phyloP scores from a whole-genome alignment of 1,140 invertebrate species.

The Drosophila bipectinata region DNA sequence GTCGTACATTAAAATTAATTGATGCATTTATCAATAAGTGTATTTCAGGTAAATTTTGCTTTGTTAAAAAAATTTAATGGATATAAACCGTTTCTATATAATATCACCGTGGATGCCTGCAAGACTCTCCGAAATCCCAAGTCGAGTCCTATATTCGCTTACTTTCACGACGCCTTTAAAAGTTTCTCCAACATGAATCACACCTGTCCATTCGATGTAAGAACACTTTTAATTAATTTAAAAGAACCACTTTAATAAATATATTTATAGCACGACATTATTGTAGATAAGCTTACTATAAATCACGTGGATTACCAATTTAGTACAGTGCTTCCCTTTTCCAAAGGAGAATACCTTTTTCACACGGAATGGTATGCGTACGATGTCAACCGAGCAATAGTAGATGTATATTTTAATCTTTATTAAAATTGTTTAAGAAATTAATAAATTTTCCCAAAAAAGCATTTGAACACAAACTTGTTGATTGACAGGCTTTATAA shows the following conservation, averaged over 20 bases:
- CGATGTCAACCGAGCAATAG: neutral
- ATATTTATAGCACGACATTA: neutral
- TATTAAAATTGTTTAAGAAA: neutral
- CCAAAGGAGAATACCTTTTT: neutral
- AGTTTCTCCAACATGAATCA: conserved; percentile 16
- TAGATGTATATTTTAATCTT: neutral
- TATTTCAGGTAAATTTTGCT: neutral
- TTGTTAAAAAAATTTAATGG: neutral
- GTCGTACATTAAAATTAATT: neutral
- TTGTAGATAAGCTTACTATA: neutral
- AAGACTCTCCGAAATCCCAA: neutral
- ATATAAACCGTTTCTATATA: conserved; percentile 6
- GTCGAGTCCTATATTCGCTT: neutral
- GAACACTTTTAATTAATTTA: too few relatives aligned
- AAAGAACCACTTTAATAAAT: neutral
- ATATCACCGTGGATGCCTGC: neutral
- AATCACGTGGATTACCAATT: neutral
- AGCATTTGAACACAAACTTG: too few relatives aligned
- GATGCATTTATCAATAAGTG: neutral
- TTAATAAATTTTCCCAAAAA: neutral
- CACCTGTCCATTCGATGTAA: conserved; percentile 2
- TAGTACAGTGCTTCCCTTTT: neutral
- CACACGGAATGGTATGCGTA: neutral
- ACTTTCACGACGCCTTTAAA: neutral
- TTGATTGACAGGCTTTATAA: too few relatives aligned